phyloP scores from a whole-genome alignment of 2,113 vertebrate species.

The Pseudorasbora parva region DNA sequence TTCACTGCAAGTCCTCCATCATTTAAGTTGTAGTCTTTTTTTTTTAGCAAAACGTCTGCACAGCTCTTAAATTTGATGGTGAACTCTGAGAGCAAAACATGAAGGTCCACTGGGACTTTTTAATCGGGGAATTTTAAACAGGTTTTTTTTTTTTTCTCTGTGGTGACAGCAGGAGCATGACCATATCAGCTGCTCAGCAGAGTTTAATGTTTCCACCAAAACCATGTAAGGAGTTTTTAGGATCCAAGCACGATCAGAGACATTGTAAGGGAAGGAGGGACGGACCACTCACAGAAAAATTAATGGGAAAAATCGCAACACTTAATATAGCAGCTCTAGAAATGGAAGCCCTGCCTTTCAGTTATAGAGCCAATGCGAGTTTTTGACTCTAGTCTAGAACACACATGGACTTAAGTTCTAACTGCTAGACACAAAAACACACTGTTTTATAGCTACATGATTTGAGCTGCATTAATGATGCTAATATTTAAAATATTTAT shows the following conservation, averaged over 20 bases:
- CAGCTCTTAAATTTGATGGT: slow-evolving; percentile 52
- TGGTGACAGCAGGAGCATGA: slow-evolving; percentile 9
- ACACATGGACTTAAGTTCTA: not conserved
- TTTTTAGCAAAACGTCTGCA: slow-evolving; percentile 55
- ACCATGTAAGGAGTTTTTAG: slow-evolving; percentile 56
- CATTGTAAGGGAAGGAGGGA: not conserved
- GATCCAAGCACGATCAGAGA: slow-evolving; percentile 29
- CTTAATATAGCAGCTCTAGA: not conserved
- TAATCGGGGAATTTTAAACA: slow-evolving; percentile 24
- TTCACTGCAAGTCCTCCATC: slow-evolving; percentile 29
- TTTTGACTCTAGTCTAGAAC: not conserved
- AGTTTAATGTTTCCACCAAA: slow-evolving; percentile 31
- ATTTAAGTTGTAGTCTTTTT: not conserved
- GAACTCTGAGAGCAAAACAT: slow-evolving; percentile 41
- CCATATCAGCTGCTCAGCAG: slow-evolving; percentile 18
- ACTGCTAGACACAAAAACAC: not conserved
- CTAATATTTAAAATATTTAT: not conserved
- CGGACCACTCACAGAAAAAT: not conserved
- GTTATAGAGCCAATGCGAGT: not conserved
- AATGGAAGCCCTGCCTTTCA: not conserved
- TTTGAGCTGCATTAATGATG: not conserved
- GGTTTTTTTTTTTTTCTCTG: slow-evolving; percentile 14
- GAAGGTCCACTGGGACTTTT: slow-evolving; percentile 42
- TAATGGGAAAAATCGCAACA: not conserved
- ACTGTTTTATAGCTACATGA: not conserved